Percentiles rank a stretch among this genome's conserved stretches.
Conservation (phyloP, 2,797 vertebrate species). For the Chaunax sp. region DNA sequence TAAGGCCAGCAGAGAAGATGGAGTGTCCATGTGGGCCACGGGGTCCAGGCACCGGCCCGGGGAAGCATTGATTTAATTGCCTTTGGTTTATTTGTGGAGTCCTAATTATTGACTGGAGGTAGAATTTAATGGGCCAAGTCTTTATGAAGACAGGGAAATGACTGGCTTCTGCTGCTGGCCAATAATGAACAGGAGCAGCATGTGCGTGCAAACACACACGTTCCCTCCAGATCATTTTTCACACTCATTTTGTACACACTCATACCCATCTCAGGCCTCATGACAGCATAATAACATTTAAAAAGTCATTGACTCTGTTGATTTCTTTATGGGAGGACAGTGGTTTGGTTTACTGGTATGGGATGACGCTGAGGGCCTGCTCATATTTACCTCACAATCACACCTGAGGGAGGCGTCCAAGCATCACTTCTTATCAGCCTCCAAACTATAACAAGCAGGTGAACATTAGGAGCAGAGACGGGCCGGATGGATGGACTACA, state of each 20-base stretch:
- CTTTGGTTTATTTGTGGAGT: slow-evolving; percentile 98
- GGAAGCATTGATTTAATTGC: slow-evolving; percentile 99
- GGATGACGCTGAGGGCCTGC: slow-evolving; percentile 80
- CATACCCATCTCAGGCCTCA: slow-evolving; percentile 75
- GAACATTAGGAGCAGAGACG: slow-evolving; percentile 70
- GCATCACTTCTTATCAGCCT: slow-evolving; percentile 82
- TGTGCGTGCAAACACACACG: slow-evolving; percentile 62
- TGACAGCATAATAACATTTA: slow-evolving; percentile 95
- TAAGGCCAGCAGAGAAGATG: slow-evolving; percentile 81
- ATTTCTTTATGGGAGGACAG: slow-evolving; percentile 91
- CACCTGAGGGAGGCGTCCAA: slow-evolving; percentile 74
- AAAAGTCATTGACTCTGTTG: slow-evolving; percentile 92
- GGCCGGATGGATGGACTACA: slow-evolving; percentile 56
- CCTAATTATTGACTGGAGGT: slow-evolving; percentile 99
- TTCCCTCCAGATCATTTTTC: slow-evolving; percentile 93
- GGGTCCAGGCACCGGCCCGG: slow-evolving; percentile 84
- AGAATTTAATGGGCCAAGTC: slow-evolving; percentile 95
- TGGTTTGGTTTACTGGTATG: slow-evolving; percentile 87
- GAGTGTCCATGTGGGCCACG: slow-evolving; percentile 91
- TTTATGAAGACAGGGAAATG: slow-evolving; percentile 97
- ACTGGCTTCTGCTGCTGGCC: slow-evolving; percentile 90
- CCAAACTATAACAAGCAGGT: slow-evolving; percentile 79
- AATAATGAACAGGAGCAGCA: slow-evolving; percentile 90
- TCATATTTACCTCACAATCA: slow-evolving; percentile 80
- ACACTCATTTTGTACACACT: slow-evolving; percentile 89